Percentiles rank a stretch among this genome's conserved stretches.
These are phyloP conservation scores for Sphenopsis melanotis DNA, from an alignment of 2,797 vertebrate species.

Conservation along the genomic window DNA sequence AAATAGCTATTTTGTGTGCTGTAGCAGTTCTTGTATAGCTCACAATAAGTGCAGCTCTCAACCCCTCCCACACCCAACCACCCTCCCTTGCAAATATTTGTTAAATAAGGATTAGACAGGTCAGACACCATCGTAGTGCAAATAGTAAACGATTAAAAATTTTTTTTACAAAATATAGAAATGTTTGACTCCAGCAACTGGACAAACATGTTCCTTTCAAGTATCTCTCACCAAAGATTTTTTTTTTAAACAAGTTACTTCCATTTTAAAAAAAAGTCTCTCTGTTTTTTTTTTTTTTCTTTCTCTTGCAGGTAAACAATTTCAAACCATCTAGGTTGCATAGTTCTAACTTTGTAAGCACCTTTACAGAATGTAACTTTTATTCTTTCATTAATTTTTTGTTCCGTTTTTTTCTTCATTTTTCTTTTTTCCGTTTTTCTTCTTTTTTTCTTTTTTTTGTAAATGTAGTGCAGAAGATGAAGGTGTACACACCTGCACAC, in stretches of 20 bases:
- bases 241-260: slow-evolving; percentile 81
- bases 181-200: slow-evolving; percentile 98
- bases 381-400: slow-evolving; percentile 75
- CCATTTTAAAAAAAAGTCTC: slow-evolving; percentile 79
- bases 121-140: slow-evolving; percentile 95
- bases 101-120: slow-evolving; percentile 89
- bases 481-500: slow-evolving; percentile 72
- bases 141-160: slow-evolving; percentile 90
- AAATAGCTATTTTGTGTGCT: slow-evolving; percentile 85
- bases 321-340: slow-evolving; percentile 95
- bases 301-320: slow-evolving; percentile 87
- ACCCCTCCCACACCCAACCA: slow-evolving; percentile 75
- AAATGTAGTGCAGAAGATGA: slow-evolving; percentile 77
- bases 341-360: slow-evolving; percentile 96
- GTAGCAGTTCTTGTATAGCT: slow-evolving; percentile 83
- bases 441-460: slow-evolving; percentile 6
- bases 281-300: slow-evolving; percentile 63
- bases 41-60: slow-evolving; percentile 87
- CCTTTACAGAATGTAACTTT: slow-evolving; percentile 85
- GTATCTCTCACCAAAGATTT: slow-evolving; percentile 91
- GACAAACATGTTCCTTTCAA: slow-evolving; percentile 99
- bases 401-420: slow-evolving; percentile 64
- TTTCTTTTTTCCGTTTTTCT: slow-evolving; percentile 65
- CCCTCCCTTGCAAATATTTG: slow-evolving; percentile 82
- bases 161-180: slow-evolving; percentile 87